A percentile compares a stretch with the other conserved stretches of the same genome.
These are phyloP conservation scores for Hippocampus barbouri DNA, from an alignment of 2,113 vertebrate species.

Conservation along the genomic window DNA sequence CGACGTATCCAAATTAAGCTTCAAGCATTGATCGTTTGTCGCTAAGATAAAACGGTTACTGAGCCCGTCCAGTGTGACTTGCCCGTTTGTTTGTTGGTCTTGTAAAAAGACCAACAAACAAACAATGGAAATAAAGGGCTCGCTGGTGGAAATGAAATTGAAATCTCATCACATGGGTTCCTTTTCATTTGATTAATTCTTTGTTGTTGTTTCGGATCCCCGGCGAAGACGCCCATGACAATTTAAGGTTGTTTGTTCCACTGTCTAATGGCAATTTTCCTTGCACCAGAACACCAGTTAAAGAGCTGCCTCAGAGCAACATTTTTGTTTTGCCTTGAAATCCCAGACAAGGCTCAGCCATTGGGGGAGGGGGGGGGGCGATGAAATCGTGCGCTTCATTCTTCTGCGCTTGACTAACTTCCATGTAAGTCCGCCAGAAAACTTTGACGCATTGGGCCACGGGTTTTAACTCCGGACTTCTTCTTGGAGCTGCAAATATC, in stretches of 20 bases:
- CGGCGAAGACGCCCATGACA: slow-evolving; percentile 74
- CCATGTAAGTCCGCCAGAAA: slow-evolving; percentile 26
- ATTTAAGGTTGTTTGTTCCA: slow-evolving; percentile 82
- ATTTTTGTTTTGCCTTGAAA: slow-evolving; percentile 66
- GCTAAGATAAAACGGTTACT: slow-evolving; percentile 80
- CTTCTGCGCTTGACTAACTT: slow-evolving; percentile 49
- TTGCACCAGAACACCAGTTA: slow-evolving; percentile 77
- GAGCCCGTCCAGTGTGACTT: slow-evolving; percentile 78
- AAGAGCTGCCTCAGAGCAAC: slow-evolving; percentile 76
- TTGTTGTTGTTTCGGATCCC: slow-evolving; percentile 79
- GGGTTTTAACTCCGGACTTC: not conserved
- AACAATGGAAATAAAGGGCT: slow-evolving; percentile 73
- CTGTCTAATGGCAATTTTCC: slow-evolving; percentile 81
- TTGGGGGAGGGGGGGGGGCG: slow-evolving; percentile 45
- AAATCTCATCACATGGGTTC: slow-evolving; percentile 79
- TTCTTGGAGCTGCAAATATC: not conserved
- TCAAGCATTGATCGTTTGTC: slow-evolving; percentile 83
- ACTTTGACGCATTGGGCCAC: slow-evolving; percentile 20
- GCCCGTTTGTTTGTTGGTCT: slow-evolving; percentile 68
- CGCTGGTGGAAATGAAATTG: slow-evolving; percentile 80
- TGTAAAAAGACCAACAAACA: slow-evolving; percentile 46
- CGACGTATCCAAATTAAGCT: slow-evolving; percentile 81
- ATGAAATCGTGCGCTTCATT: slow-evolving; percentile 71
- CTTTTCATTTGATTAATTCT: slow-evolving; percentile 84
- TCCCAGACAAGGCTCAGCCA: slow-evolving; percentile 72